Conservation (phyloP, 2,888 invertebrate species). For the Cataglyphis rosenhaueri region DNA sequence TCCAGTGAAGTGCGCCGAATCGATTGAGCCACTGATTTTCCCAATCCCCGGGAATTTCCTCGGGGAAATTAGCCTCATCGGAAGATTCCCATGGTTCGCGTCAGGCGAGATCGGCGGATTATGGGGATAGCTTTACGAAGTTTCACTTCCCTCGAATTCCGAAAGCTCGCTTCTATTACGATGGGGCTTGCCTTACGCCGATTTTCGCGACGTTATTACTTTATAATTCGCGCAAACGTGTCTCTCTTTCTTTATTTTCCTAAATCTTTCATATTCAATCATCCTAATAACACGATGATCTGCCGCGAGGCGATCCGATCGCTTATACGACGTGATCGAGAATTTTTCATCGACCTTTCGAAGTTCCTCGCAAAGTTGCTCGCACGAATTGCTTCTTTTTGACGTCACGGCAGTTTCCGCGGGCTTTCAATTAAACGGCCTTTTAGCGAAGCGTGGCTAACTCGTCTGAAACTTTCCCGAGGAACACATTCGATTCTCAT, state of each 20-base stretch:
- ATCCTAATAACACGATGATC: slow-evolving; percentile 8
- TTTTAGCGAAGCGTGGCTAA: slow-evolving; percentile 46
- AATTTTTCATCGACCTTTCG: slow-evolving; percentile 22
- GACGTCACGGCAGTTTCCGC: slow-evolving; percentile 66
- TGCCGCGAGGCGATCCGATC: slow-evolving; percentile 1
- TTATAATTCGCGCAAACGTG: slow-evolving; percentile 43
- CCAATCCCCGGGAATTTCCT: slow-evolving; percentile 82
- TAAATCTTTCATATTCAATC: slow-evolving; percentile 12
- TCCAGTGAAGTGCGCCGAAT: slow-evolving; percentile 68
- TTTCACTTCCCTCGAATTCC: slow-evolving; percentile 64
- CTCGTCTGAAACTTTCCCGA: slow-evolving; percentile 58
- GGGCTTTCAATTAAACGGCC: slow-evolving; percentile 72
- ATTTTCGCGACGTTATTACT: slow-evolving; percentile 53
- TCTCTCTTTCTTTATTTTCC: background rate
- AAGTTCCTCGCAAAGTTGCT: slow-evolving; percentile 52
- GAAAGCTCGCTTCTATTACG: slow-evolving; percentile 40
- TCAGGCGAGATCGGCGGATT: slow-evolving; percentile 73
- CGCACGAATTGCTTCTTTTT: slow-evolving; percentile 45
- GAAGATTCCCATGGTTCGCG: slow-evolving; percentile 77
- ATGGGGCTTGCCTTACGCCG: slow-evolving; percentile 41
- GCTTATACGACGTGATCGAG: slow-evolving; percentile 45
- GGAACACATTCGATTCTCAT: slow-evolving; percentile 60
- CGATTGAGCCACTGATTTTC: slow-evolving; percentile 79
- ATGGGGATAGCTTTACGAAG: slow-evolving; percentile 70
- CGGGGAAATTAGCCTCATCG: slow-evolving; percentile 82